Conservation (phyloP, 2,888 invertebrate genomes). For the Philaethria dido region DNA sequence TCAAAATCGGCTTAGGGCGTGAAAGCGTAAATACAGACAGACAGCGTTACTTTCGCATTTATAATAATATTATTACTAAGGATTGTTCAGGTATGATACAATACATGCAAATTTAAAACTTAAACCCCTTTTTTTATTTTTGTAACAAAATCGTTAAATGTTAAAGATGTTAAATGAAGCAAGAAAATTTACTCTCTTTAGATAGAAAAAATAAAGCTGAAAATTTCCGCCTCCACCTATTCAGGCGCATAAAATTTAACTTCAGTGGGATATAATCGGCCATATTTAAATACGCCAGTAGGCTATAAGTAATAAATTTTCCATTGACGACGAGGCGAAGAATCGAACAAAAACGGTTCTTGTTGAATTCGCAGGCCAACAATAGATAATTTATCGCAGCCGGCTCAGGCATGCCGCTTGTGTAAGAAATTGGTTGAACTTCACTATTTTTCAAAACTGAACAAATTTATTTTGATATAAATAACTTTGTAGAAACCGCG, state of each 20-base stretch:
- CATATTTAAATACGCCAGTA: slow-evolving; percentile 77
- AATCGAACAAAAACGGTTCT: slow-evolving; percentile 82
- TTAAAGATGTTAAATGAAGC: slow-evolving; percentile 55
- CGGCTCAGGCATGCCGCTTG: slow-evolving; percentile 60
- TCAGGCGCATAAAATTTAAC: slow-evolving; percentile 69
- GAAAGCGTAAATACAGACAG: too few species aligned
- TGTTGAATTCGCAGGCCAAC: slow-evolving; percentile 75
- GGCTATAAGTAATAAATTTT: slow-evolving; percentile 72
- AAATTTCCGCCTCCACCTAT: slow-evolving; percentile 67
- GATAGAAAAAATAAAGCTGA: slow-evolving; percentile 60
- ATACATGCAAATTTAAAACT: too few species aligned
- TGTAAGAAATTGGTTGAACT: slow-evolving; percentile 59
- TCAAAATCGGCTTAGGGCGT: too few species aligned
- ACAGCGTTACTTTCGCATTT: too few species aligned
- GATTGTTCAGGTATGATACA: too few species aligned
- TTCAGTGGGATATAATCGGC: slow-evolving; percentile 73
- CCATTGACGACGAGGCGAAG: slow-evolving; percentile 80
- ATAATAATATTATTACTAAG: too few species aligned
- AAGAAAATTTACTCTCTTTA: slow-evolving; percentile 52
- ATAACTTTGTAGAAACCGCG: neutral
- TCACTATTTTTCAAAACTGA: slow-evolving; percentile 52
- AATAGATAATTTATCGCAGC: slow-evolving; percentile 81
- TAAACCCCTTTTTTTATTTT: too few species aligned
- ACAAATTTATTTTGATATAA: slow-evolving; percentile 25
- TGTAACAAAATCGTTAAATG: slow-evolving; percentile 52